Base-by-base conservation (phyloP, 2,888 invertebrate species). In the Oeneis ivallda region DNA sequence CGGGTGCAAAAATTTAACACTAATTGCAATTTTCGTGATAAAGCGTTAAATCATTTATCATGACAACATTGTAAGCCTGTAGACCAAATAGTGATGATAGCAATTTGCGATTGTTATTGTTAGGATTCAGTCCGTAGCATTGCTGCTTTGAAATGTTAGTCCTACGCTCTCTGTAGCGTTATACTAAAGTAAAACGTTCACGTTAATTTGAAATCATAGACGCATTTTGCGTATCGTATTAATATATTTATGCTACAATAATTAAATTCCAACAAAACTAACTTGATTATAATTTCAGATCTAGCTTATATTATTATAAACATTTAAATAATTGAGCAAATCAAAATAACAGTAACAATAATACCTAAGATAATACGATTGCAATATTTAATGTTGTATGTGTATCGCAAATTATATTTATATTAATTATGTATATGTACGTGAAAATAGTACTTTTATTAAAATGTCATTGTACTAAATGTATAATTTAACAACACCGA, bases 321-420 rank as follows among this genome's bases (percentile, higher is more conserved):
- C 82, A 86, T 85, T 86, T 82, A 87, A 82, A 86, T 84, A 87
- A 89, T 91, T 91, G 92, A 92, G 92, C 92, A 92, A 91, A 91
- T 90, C 74, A 91, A 86, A 89, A 87, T 86, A 90, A 90, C 89
- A 90, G 77, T 85, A 90, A 90, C 87, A 89, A 85, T 87, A 85
- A 78, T 81, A 82, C 75, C 80, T 85, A 84, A 77, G 81, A 82
- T 84, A 83, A 83, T 80, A 85, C 82, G 84, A 87, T 84, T 87
- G 86, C 81, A 85, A 87, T 79, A 77, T 67, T 66, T 58, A 19
- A 69, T 69, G 74, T 82, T 81, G 77, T 83, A 26, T 73, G 81
- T 81, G 77, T 73, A 81, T 79, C 77, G 79, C 80, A 81, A 87
- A 85, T 77, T 78, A 76, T 70, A 72, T 64, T 68, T 64, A 72